Evolutionary conservation across 2,797 vertebrate genomes (phyloP), one percentile per base, ranked within the genome.

Genomic region (Luscinia luscinia): DNA sequence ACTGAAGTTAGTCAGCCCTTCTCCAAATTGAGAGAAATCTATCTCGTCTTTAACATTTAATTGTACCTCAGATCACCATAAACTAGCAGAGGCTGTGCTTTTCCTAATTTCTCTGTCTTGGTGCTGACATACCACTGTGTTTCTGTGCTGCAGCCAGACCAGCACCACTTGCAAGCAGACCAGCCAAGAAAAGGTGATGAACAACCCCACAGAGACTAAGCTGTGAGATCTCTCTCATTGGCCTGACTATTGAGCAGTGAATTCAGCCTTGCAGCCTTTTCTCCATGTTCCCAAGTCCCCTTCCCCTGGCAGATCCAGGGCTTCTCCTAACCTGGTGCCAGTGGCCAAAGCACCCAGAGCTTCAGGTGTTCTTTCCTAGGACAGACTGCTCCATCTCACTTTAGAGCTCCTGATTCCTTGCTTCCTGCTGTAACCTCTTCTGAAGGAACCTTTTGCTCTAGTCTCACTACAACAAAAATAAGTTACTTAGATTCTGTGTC

Each of bases 91-190:
- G 30, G 28, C 21, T 36, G 57, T 51, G 22, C 21, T 83, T 91
- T 93, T 73, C 41, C 19, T 69, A 66, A 75, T 66, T 92, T 54
- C 19, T 84, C 22, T 9, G 0, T 48, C n/a, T 12, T 1, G 0
- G 2, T 46, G 67, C 77, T 94, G 40, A 64, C 45, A 54, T 49
- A 64, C 61, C 83, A 10, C 38, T 66, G 36, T 55, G 75, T 52
- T 89, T 94, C 90, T 88, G 77, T 61, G 45, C 52, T 93, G 57
- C 70, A 89, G 69, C 62, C 59, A 84, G 66, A 88, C 27, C 72
- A 94, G 68, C 68, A 61, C 61, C 58, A 36, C 41, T 91, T 55
- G 46, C 0, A 2, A 84, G 46, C 54, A 77, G 58, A 45, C 21
- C 2, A 9, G 38, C 75, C 77, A 74, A 87, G 67, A 63, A 55